Base-by-base conservation (phyloP, 2,888 invertebrate genomes). In the Cheilosia vulpina region DNA sequence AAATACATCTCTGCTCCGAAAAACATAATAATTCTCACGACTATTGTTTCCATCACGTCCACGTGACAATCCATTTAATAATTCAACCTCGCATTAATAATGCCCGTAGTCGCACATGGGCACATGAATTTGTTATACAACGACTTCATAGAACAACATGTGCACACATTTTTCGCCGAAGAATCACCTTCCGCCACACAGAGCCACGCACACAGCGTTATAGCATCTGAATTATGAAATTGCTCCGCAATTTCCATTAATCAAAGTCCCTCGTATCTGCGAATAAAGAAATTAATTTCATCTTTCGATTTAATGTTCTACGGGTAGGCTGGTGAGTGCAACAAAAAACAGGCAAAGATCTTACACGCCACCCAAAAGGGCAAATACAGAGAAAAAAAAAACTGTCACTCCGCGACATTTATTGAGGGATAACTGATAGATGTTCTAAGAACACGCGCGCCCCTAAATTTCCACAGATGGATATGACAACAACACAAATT, bases 171-270 rank as follows among this genome's bases (percentile, higher is more conserved):
- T 4, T 41, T 27, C 45, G 21, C 4, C 27, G 15, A 69, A 55
- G 45, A 6, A 55, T 13, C 38, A 53, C 53, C 60, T 21, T 19
- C 17, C 17, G 47, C 9, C 21, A 3, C 55, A 52, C 41, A 24
- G 34, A 27, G 9, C 11, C 19, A 57, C 17, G 15, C 45, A 24
- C 19, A 34, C 31, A 55, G 31, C 34, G 24, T 5, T 15, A 34
- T 31, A 57, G 63, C 41, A 58, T 21, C 52, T 79, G 58, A 72
- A 72, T 72, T 79, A 79, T 79, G 72, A 45, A 79, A 79, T 72
- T 66, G 45, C 57, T 58, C 19, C 19, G 60, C 66, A 47, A 72
- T 72, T 60, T 72, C 50, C 55, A 65, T 79, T 72, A 60, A 60
- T 75, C 75, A 75, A 65, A 57, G 45, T 57, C 27, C 45, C 11